These are phyloP conservation scores for Philopedon plagiatum DNA, from an alignment of 2,888 invertebrate genomes.

Conservation along the genomic window DNA sequence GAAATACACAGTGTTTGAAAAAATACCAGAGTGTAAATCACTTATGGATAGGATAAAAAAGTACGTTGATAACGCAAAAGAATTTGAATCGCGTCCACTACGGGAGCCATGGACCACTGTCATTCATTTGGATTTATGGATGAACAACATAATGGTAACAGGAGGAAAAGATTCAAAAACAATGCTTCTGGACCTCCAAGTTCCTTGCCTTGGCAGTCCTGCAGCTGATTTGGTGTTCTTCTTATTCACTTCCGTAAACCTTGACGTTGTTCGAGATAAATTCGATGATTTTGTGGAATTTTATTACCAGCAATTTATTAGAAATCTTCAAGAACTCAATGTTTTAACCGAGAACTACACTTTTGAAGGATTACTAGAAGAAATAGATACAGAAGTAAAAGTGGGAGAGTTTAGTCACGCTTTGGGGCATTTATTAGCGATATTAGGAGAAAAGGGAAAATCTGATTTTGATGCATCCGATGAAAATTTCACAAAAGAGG, in stretches of 20 bases:
- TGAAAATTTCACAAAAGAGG: conserved; percentile 9
- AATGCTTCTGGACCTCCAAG: conserved; percentile 31
- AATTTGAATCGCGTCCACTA: background rate
- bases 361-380: conserved; percentile 27
- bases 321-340: conserved; percentile 27
- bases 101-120: conserved; percentile 32
- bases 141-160: conserved; percentile 40
- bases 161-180: conserved; percentile 10
- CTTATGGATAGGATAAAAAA: conserved; percentile 8
- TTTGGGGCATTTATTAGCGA: background rate
- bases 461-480: conserved; percentile 1
- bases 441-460: conserved; percentile 6
- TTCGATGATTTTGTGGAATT: conserved; percentile 24
- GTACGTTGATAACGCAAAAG: background rate
- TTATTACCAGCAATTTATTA: conserved; percentile 34
- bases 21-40: background rate
- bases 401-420: conserved; percentile 26
- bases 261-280: conserved; percentile 2
- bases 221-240: conserved; percentile 34
- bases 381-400: conserved; percentile 13
- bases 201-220: conserved; percentile 3
- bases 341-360: conserved; percentile 18
- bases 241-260: conserved; percentile 18
- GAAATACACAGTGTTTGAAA: background rate
- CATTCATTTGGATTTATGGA: conserved; percentile 44